These are phyloP conservation scores for Ips nitidus DNA, from an alignment of 1,140 invertebrate genomes.

Conservation along the genomic window DNA sequence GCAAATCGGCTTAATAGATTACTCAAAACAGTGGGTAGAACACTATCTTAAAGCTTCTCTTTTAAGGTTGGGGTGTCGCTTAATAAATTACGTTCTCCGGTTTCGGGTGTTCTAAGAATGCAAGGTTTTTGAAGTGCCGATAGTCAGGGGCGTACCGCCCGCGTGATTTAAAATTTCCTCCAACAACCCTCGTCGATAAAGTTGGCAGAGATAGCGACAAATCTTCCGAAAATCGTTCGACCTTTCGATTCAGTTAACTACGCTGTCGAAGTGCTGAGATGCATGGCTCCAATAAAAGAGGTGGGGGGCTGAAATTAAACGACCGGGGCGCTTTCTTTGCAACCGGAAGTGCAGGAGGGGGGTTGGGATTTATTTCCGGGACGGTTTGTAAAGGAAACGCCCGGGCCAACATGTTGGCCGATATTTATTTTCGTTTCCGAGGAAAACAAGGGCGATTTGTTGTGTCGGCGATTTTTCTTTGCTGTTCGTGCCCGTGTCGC, in stretches of 20 bases:
- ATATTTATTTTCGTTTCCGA: slow-evolving; percentile 19
- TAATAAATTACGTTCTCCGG: slow-evolving; percentile 19
- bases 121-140: not conserved
- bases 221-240: slow-evolving; percentile 7
- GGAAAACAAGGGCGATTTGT: slow-evolving; percentile 20
- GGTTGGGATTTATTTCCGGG: slow-evolving; percentile 7
- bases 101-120: not conserved
- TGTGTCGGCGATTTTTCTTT: slow-evolving; percentile 14
- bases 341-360: not conserved
- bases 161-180: no score
- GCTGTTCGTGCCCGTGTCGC: not conserved
- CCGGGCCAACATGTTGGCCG: slow-evolving; percentile 17
- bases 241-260: slow-evolving; percentile 19
- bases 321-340: slow-evolving; percentile 5
- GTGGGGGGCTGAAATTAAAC: slow-evolving; percentile 7
- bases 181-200: no score
- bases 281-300: slow-evolving; percentile 16
- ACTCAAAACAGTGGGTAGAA: slow-evolving; percentile 27
- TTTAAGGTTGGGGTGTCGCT: slow-evolving; percentile 5
- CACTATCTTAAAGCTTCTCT: slow-evolving; percentile 24
- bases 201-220: not conserved
- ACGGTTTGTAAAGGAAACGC: slow-evolving; percentile 19
- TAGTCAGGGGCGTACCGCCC: no score
- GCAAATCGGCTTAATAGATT: slow-evolving; percentile 28
- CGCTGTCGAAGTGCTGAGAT: slow-evolving; percentile 19